These are phyloP conservation scores for Luperina testacea DNA, from an alignment of 2,888 invertebrate species.

Conservation along the genomic window DNA sequence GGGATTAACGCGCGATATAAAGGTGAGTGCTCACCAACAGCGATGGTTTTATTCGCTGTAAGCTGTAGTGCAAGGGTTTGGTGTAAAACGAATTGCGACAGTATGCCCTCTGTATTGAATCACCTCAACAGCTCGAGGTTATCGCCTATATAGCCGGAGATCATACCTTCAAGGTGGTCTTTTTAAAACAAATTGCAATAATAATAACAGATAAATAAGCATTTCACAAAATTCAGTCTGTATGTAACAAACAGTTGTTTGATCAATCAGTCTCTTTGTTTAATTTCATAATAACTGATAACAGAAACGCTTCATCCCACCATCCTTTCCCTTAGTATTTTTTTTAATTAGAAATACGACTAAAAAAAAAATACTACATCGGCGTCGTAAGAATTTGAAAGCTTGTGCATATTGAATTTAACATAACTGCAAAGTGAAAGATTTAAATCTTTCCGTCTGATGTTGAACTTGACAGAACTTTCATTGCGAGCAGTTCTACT, in stretches of 20 bases:
- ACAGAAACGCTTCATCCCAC: background rate
- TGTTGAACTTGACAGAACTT: constrained; percentile 7
- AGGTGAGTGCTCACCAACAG: constrained; percentile 66
- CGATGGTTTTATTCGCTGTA: constrained; percentile 72
- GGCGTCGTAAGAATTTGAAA: background rate
- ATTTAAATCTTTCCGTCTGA: background rate
- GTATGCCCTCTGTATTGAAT: constrained; percentile 47
- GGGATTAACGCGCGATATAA: constrained; percentile 69
- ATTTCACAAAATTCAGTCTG: too few relatives aligned
- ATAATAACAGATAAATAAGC: background rate
- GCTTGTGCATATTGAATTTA: background rate
- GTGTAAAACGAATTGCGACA: constrained; percentile 70
- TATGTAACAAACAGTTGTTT: background rate
- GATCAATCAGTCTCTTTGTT: background rate
- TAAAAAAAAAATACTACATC: background rate
- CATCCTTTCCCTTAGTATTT: background rate
- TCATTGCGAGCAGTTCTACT: background rate
- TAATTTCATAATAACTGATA: background rate
- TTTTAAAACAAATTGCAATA: background rate
- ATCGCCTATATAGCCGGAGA: constrained; percentile 37
- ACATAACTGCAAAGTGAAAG: background rate
- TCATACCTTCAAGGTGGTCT: background rate
- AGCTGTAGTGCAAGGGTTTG: constrained; percentile 69
- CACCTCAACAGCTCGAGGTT: constrained; percentile 41
- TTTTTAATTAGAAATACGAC: background rate